Base-by-base conservation (phyloP, 1,140 invertebrate species). In the Archivesica marissinica region DNA sequence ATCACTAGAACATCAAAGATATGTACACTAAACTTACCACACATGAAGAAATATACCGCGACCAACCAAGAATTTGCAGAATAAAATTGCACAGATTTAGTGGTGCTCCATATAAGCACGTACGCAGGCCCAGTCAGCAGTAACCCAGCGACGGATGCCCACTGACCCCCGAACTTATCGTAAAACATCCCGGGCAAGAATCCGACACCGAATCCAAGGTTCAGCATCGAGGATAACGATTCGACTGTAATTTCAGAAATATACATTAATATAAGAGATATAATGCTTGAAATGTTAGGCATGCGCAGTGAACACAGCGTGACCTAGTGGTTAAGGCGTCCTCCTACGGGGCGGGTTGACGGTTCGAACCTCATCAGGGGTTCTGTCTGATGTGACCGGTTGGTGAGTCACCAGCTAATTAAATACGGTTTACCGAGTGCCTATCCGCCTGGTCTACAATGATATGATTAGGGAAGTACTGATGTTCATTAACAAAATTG, bases 171-270 rank as follows among this genome's bases (percentile, higher is more conserved):
- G 68, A 88, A 89, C 25, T 75, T 77, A 39, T 89, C 88, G 41
- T 84, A 89, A 20, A 89, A 59, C 52, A 89, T 85, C 9, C 88
- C 88, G 0, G 88, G 85, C 1, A 88, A 44, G 78, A 89, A 87
- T 15, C 88, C 87, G 0, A 89, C 38, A 4, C 88, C 88, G 2
- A 89, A 74, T 9, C 88, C 88, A 15, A 87, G 11, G 35, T 87
- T 88, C 30, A 89, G n/a, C 38, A 89, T 74, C 0, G 88, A 89
- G 3, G 88, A 84, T 33, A 87, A 77, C 0, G 86, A 13, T 33
- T 88, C 85, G 20, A 89, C 88, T 89, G 76, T 13, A 59, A 89
- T 41, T 39, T 39, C 35, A 20, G 0, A 15, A 70, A 39, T 70
- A n/a, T 17, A n/a, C 33, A 20, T 50, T 50, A 11, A 50, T 20